A percentile compares a stretch with the other conserved stretches of the same genome.
phyloP scores from a whole-genome alignment of 2,113 vertebrate species.

The Seriola aureovittata region DNA sequence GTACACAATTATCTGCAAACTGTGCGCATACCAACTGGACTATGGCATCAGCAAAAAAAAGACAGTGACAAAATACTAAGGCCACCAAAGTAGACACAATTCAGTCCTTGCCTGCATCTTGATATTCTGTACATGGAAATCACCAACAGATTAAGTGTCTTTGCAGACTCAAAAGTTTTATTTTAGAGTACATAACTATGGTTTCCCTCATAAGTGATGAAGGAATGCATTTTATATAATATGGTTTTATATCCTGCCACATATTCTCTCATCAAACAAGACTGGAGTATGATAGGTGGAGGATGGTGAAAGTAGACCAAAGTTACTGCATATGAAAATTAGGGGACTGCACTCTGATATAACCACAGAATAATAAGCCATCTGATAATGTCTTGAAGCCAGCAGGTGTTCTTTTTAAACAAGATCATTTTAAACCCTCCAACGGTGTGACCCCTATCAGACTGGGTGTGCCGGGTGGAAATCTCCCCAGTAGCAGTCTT shows the following conservation, averaged over 20 bases:
- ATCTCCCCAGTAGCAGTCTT: slow-evolving; percentile 33
- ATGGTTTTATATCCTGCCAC: neutral
- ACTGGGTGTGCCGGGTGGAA: slow-evolving; percentile 27
- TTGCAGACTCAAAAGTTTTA: neutral
- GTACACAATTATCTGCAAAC: no score
- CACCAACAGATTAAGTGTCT: no score
- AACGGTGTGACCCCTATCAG: slow-evolving; percentile 41
- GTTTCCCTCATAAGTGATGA: no score
- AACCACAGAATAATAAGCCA: slow-evolving; percentile 14
- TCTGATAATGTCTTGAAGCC: slow-evolving; percentile 13
- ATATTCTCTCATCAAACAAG: neutral
- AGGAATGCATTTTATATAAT: no score
- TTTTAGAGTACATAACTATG: neutral
- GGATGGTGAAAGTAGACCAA: neutral
- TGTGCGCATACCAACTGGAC: no score
- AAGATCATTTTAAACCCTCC: slow-evolving; percentile 35
- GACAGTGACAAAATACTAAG: no score
- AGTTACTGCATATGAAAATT: neutral
- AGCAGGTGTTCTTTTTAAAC: slow-evolving; percentile 35
- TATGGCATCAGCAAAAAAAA: no score
- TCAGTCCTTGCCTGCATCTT: no score
- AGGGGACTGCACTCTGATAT: slow-evolving; percentile 4
- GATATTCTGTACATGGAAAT: no score
- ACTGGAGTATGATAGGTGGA: neutral
- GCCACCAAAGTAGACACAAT: no score